These are phyloP conservation scores for Bombus haemorrhoidalis DNA, from an alignment of 1,140 invertebrate species.

Conservation along the genomic window DNA sequence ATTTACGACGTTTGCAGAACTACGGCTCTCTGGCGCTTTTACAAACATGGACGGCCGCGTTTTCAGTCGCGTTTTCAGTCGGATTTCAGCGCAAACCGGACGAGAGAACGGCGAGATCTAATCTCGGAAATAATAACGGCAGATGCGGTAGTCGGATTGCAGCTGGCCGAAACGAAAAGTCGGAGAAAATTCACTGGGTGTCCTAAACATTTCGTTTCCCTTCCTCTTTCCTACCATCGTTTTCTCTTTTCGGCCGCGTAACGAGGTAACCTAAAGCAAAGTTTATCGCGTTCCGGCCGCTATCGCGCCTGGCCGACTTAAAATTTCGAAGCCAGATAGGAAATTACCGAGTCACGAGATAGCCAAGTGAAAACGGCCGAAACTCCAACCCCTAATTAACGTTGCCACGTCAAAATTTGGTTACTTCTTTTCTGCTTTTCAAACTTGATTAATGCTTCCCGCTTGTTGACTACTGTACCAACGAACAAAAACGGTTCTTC, in stretches of 20 bases:
- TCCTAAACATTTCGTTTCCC: neutral
- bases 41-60: neutral
- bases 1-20: neutral
- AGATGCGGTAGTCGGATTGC: slow-evolving; percentile 1
- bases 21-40: neutral
- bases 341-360: slow-evolving; percentile 15
- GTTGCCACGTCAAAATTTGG: neutral
- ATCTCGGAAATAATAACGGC: slow-evolving; percentile 8
- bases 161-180: slow-evolving; percentile 8
- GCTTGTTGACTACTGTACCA: neutral
- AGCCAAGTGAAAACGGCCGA: neutral
- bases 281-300: neutral
- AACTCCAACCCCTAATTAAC: neutral
- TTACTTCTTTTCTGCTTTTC: neutral
- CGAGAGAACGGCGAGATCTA: neutral
- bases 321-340: slow-evolving; percentile 2
- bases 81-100: neutral
- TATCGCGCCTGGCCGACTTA: neutral
- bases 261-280: slow-evolving; percentile 1
- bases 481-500: neutral
- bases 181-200: neutral
- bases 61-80: neutral
- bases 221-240: neutral
- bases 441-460: neutral
- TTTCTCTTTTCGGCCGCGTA: neutral